Evolutionary conservation across 2,797 vertebrate genomes (phyloP), one percentile per base, ranked within the genome.

Genomic region (Danio kyathit): DNA sequence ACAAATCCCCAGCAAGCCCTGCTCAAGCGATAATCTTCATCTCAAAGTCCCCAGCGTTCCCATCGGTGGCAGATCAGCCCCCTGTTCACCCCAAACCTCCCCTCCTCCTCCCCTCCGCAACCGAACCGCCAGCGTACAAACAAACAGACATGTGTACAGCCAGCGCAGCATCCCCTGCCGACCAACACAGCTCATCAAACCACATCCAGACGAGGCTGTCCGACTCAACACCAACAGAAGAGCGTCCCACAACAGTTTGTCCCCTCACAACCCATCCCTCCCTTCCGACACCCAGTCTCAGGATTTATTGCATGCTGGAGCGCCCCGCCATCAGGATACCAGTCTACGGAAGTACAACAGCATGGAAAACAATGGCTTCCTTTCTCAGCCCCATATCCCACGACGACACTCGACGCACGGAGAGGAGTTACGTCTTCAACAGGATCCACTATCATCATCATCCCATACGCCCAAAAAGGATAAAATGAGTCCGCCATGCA

Each of bases 401-500:
- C 88, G 92, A 76, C 88, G 92, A 43, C 89, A 93, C 80, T 93
- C 91, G 0, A 92, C 88, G 6, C 74, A 83, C 0, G 78, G 81
- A 9, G 81, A 66, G 10, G 79, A 67, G 77, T 7, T 78, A 1
- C 38, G 41, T 3, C 44, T 59, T 41, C 67, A 61, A 12, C 78
- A 43, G 40, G 21, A 51, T 11, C 73, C 81, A 54, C 92, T 89
- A 91, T 90, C 67, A 92, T 0, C 85, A 0, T 94, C 94, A 52
- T 94, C 95, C 0, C 94, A 95, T 1, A 89, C 91, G 66, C 93
- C 94, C 86, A 93, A 95, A 88, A 98, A 98, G 91, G 95, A 96
- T 91, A 96, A 97, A 88, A 93, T 96, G 95, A 99, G 97, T 87
- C 95, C 95, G 0, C 95, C 95, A 1, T 96, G 95, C 84, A 96